Base-by-base conservation (phyloP, 2,888 invertebrate genomes). In the Pandemis cinnamomeana region DNA sequence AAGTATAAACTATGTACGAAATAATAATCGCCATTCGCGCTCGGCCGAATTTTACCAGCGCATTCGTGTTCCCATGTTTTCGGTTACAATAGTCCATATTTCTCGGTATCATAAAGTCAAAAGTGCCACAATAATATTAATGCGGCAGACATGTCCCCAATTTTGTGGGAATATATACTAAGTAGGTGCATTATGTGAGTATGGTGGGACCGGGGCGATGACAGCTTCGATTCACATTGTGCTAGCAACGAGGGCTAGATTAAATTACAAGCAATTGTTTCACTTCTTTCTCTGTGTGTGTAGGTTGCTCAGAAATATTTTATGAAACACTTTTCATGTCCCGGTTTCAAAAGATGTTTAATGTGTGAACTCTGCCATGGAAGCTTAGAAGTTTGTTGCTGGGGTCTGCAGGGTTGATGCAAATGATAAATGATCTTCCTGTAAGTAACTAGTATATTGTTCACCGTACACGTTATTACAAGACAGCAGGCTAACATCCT, bases 141-240 rank as follows among this genome's bases (percentile, higher is more conserved):
- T 51, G 8, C 48, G 53, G 15, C 46, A 72, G 53, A 46, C 41
- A 20, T 79, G 85, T 76, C 80, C 84, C 63, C 83, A 76, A 83
- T 85, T 76, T 64, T 77, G 80, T 79, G 83, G 80, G 87, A 87
- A 89, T 76, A 55, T 78, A 76, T 78, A 76, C 77, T 75, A 85
- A 83, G 78, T 83, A 79, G 82, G 80, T 80, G 79, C 82, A 82
- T 83, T 80, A 84, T 87, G 83, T 77, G 85, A 83, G 82, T 80
- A 84, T 87, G 83, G 83, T 78, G 85, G 83, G 79, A 75, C 66
- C 55, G 62, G 67, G 53, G 66, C 53, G 76, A 71, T 76, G 78
- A 77, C 70, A 75, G 72, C 68, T 72, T 70, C 67, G 75, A 71
- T 77, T 77, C 67, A 71, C 75, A 75, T 76, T 75, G 74, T 72